Percentiles rank a stretch among this genome's conserved stretches.
These are phyloP conservation scores for Indri indri DNA, from an alignment of 2,113 vertebrate species.

Conservation along the genomic window DNA sequence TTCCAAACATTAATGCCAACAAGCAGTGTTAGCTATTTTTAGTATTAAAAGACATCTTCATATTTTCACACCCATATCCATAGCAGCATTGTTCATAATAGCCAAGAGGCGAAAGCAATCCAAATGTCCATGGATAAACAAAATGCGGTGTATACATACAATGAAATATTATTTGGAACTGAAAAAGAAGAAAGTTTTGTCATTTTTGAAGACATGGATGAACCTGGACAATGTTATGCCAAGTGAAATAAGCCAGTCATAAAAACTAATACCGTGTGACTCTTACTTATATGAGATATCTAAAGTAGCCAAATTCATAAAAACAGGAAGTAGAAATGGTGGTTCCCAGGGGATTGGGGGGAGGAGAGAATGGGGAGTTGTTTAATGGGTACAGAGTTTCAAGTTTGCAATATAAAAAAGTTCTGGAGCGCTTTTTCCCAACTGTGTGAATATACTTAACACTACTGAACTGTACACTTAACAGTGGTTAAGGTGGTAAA, in stretches of 20 bases:
- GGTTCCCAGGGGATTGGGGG: not conserved
- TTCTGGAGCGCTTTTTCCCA: not conserved
- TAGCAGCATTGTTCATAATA: not conserved
- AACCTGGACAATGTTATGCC: not conserved
- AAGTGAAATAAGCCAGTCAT: not conserved
- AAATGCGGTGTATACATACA: not conserved
- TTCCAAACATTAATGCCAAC: not conserved
- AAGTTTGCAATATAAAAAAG: not conserved
- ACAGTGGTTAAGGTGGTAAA: not conserved
- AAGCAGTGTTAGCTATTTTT: not conserved
- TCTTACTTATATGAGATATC: not conserved
- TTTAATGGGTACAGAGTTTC: not conserved
- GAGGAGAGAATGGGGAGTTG: not conserved
- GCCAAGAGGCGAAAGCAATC: not conserved
- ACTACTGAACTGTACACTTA: not conserved
- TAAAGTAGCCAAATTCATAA: not conserved
- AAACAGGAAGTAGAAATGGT: not conserved
- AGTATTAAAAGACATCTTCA: slow-evolving; percentile 14
- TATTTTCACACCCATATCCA: not conserved
- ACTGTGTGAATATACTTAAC: not conserved
- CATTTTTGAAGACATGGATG: not conserved
- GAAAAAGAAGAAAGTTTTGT: not conserved
- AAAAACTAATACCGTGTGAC: not conserved
- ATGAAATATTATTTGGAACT: not conserved
- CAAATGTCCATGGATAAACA: not conserved